phyloP scores from a whole-genome alignment of 2,113 vertebrate genomes.

The Urocolius indicus region DNA sequence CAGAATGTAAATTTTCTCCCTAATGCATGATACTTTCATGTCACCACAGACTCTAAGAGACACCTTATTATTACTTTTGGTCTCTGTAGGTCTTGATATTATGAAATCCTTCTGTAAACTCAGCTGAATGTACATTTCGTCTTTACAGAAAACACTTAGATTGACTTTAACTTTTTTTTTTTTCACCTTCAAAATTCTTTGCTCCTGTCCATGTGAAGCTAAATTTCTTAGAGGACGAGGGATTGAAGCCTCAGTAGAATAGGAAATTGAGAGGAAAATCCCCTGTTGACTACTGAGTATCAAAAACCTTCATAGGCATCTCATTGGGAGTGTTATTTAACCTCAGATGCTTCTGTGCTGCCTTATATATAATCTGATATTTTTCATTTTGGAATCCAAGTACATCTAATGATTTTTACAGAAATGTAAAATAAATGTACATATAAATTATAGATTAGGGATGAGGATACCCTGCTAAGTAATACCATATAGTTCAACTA shows the following conservation, averaged over 20 bases:
- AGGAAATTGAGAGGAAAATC: constrained; percentile 60
- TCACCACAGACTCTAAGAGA: constrained; percentile 19
- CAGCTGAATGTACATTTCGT: constrained; percentile 16
- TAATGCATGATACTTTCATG: not conserved
- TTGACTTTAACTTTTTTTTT: not conserved
- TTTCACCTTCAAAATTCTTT: constrained; percentile 26
- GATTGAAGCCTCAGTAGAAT: constrained; percentile 21
- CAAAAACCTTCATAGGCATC: constrained; percentile 17
- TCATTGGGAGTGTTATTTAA: constrained; percentile 39
- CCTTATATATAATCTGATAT: constrained; percentile 31
- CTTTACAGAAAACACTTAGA: constrained; percentile 34
- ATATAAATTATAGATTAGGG: constrained; percentile 60
- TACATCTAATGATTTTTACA: constrained; percentile 54
- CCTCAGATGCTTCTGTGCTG: constrained; percentile 11
- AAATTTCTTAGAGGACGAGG: constrained; percentile 13
- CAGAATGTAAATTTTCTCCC: constrained; percentile 50
- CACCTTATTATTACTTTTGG: constrained; percentile 57
- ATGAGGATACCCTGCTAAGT: constrained; percentile 26
- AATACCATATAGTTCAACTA: constrained; percentile 10
- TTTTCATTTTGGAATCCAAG: constrained; percentile 37
- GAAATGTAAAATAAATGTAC: constrained; percentile 56
- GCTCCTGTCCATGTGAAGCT: not conserved
- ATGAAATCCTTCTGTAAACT: constrained; percentile 59
- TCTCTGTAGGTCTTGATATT: constrained; percentile 33
- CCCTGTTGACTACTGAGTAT: constrained; percentile 19